Conservation (phyloP, 2,797 vertebrate genomes). For the Danio jaintianensis region DNA sequence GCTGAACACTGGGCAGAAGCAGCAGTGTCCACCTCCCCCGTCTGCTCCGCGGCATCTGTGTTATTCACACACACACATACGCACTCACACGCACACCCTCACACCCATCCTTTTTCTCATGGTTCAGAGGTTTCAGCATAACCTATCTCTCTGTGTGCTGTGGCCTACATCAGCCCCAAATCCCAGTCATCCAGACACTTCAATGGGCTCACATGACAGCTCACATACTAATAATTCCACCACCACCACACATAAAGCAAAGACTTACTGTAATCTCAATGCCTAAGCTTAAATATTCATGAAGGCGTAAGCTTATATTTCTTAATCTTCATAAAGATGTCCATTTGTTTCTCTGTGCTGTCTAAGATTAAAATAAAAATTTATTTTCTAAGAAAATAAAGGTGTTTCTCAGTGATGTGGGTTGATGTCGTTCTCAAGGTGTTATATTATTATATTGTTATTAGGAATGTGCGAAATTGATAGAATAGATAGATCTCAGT, state of each 20-base stretch:
- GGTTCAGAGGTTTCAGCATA: constrained; percentile 65
- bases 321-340: constrained; percentile 14
- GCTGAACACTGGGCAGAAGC: constrained; percentile 61
- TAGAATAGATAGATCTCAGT: too few species aligned
- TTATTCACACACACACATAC: constrained; percentile 62
- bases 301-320: background rate
- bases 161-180: constrained; percentile 59
- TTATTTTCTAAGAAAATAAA: background rate
- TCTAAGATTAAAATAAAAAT: background rate
- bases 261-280: constrained; percentile 63
- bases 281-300: constrained; percentile 47
- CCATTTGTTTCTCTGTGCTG: background rate
- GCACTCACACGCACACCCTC: constrained; percentile 49
- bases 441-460: background rate
- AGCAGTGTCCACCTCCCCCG: constrained; percentile 55
- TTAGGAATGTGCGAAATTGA: too few species aligned
- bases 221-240: constrained; percentile 29
- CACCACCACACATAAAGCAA: constrained; percentile 62
- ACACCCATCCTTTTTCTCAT: constrained; percentile 59
- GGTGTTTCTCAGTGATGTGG: background rate
- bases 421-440: background rate
- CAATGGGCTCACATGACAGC: constrained; percentile 61
- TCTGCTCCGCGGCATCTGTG: constrained; percentile 73
- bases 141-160: constrained; percentile 55
- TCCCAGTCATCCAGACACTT: constrained; percentile 61